Conservation (phyloP, 2,888 invertebrate species). For the Phengaris alcon region DNA sequence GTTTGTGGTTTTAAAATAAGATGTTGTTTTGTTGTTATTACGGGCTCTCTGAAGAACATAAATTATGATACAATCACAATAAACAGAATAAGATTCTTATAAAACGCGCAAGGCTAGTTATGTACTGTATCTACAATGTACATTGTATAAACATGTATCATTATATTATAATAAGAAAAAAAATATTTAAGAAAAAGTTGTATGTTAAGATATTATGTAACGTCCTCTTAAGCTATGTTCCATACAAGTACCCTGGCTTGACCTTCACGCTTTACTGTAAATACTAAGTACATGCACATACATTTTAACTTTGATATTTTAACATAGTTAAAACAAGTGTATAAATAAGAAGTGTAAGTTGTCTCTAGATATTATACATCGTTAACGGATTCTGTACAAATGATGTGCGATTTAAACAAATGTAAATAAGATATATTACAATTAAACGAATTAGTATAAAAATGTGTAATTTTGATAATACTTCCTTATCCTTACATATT, state of each 20-base stretch:
- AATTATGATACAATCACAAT: background rate
- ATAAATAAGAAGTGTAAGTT: slow-evolving; percentile 59
- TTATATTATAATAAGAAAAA: background rate
- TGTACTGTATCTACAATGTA: background rate
- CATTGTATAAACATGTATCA: slow-evolving; percentile 6
- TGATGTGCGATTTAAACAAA: slow-evolving; percentile 59
- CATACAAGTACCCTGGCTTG: slow-evolving; percentile 53
- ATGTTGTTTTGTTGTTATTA: background rate
- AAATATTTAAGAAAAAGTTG: background rate
- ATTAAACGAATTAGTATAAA: slow-evolving; percentile 72
- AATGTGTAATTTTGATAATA: slow-evolving; percentile 41
- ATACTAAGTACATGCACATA: slow-evolving; percentile 64
- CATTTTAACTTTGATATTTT: slow-evolving; percentile 42
- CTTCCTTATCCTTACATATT: too few relatives aligned
- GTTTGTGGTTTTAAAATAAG: background rate
- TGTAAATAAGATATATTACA: slow-evolving; percentile 63
- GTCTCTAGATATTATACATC: slow-evolving; percentile 70
- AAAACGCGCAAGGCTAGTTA: background rate
- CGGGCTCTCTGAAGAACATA: background rate
- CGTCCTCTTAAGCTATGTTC: slow-evolving; percentile 10
- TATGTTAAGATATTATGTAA: slow-evolving; percentile 9
- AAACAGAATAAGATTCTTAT: background rate
- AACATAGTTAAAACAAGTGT: slow-evolving; percentile 56
- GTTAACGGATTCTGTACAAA: slow-evolving; percentile 66
- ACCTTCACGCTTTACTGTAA: slow-evolving; percentile 72